Conservation (phyloP, 2,113 vertebrate species). For the Zapornia atra region DNA sequence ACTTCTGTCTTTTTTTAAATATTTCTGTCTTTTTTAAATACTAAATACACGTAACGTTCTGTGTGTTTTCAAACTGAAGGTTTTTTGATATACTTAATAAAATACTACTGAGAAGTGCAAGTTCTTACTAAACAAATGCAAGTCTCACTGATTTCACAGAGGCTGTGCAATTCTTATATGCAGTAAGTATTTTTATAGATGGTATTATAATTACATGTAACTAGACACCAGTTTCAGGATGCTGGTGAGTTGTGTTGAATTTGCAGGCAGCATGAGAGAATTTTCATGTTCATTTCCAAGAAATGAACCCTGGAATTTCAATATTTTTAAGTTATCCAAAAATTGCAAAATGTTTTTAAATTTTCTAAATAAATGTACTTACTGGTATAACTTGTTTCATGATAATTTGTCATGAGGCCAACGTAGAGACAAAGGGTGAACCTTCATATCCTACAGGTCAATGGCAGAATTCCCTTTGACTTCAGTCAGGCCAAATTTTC, state of each 20-base stretch:
- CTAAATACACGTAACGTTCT: neutral
- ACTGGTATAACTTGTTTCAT: neutral
- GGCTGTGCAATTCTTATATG: neutral
- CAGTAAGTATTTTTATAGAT: neutral
- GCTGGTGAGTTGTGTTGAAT: neutral
- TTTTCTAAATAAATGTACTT: neutral
- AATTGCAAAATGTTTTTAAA: neutral
- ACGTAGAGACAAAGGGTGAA: neutral
- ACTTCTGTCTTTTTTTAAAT: no score
- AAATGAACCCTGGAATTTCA: neutral
- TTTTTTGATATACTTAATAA: neutral
- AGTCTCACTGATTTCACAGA: neutral
- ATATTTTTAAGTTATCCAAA: neutral
- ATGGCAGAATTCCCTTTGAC: neutral
- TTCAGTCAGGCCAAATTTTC: neutral
- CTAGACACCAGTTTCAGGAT: neutral
- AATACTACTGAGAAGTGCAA: neutral
- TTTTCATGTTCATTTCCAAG: neutral
- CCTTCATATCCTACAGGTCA: neutral
- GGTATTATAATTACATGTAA: neutral
- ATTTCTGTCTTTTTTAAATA: neutral
- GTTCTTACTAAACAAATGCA: neutral
- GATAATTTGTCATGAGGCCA: neutral
- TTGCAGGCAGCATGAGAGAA: neutral
- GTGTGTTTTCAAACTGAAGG: neutral